Percentiles rank a stretch among this genome's conserved stretches.
Conservation (phyloP, 2,888 invertebrate genomes). For the Willowsia nigromaculata region DNA sequence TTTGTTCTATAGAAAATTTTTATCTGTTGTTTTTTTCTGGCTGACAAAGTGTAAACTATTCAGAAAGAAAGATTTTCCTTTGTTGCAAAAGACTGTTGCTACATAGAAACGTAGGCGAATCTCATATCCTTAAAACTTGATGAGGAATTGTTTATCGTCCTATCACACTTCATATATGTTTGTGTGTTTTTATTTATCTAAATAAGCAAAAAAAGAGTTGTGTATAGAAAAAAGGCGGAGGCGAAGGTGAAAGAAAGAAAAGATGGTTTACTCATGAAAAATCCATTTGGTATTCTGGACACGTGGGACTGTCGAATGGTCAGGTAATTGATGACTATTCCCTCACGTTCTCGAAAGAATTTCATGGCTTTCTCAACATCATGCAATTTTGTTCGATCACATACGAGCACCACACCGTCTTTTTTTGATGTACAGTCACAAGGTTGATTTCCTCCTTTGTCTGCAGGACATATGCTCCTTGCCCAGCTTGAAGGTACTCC, state of each 20-base stretch:
- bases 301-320: slow-evolving; percentile 92
- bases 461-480: slow-evolving; percentile 79
- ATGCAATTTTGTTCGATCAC: slow-evolving; percentile 92
- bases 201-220: not conserved
- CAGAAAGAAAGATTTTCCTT: too few species aligned
- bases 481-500: slow-evolving; percentile 81
- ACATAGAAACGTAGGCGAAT: too few species aligned
- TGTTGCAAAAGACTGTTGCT: too few species aligned
- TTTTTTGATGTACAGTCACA: slow-evolving; percentile 93
- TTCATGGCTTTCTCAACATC: slow-evolving; percentile 90
- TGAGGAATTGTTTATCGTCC: too few species aligned
- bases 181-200: too few species aligned
- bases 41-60: too few species aligned
- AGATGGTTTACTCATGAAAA: slow-evolving; percentile 85
- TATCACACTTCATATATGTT: too few species aligned
- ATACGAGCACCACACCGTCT: slow-evolving; percentile 92
- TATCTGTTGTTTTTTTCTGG: too few species aligned
- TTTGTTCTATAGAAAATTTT: too few species aligned
- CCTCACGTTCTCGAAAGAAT: slow-evolving; percentile 83
- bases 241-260: not conserved
- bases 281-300: slow-evolving; percentile 87
- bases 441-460: slow-evolving; percentile 84
- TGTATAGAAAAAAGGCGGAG: too few species aligned
- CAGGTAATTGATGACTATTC: slow-evolving; percentile 91
- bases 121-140: too few species aligned